A percentile compares a stretch with the other conserved stretches of the same genome.
phyloP scores from a whole-genome alignment of 2,888 invertebrate species.

The Parochlus steinenii region DNA sequence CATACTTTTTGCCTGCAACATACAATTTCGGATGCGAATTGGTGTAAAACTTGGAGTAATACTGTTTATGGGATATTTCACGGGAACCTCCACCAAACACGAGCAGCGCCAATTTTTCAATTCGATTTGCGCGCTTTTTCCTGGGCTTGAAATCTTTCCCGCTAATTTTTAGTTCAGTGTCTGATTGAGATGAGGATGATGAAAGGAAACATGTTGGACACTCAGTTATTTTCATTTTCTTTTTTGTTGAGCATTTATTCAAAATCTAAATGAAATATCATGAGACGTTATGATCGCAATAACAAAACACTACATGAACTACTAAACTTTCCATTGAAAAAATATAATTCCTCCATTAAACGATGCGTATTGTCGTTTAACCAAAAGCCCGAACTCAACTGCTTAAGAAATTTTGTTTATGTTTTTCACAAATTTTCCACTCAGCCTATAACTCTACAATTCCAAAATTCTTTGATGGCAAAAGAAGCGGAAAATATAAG shows the following conservation, averaged over 20 bases:
- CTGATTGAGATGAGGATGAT: conserved; percentile 12
- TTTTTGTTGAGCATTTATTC: conserved; percentile 2
- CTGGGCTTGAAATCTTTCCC: not conserved
- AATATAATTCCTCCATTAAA: too few relatives aligned
- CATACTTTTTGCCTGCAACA: conserved; percentile 14
- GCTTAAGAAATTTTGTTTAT: not conserved
- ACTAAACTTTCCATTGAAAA: too few relatives aligned
- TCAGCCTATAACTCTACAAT: too few relatives aligned
- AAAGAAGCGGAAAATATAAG: conserved; percentile 9
- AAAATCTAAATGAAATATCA: not conserved
- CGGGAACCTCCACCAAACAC: not conserved
- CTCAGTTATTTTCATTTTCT: conserved; percentile 15
- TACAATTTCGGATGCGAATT: conserved; percentile 3
- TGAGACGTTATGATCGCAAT: too few relatives aligned
- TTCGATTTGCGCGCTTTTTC: not conserved
- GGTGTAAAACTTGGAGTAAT: conserved; percentile 10
- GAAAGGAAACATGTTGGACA: conserved; percentile 17
- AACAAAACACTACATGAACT: too few relatives aligned
- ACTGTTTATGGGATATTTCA: conserved; percentile 1
- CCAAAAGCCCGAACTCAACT: conserved; percentile 3
- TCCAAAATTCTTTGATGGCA: not conserved
- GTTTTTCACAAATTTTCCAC: not conserved
- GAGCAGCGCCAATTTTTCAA: not conserved
- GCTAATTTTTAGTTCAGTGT: not conserved
- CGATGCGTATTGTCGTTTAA: not conserved